Base-by-base conservation (phyloP, 2,113 vertebrate species). In the Gyps fulvus region DNA sequence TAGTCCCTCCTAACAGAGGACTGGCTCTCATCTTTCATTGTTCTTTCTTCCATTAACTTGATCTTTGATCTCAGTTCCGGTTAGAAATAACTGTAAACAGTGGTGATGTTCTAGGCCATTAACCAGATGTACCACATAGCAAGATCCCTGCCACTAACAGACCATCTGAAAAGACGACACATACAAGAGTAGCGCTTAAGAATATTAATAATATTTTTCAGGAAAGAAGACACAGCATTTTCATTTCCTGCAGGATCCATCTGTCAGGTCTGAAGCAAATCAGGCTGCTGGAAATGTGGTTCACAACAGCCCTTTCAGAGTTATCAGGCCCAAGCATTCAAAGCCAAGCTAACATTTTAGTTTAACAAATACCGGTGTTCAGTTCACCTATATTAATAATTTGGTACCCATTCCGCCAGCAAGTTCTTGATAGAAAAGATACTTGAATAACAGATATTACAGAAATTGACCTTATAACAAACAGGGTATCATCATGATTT, bases 21-120 rank as follows among this genome's bases (percentile, higher is more conserved):
- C 29, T 38, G 65, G 27, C 34, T 95, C 74, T 95, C 89, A 43
- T 82, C 80, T 87, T 95, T 74, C 80, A 74, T 36, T 93, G 72
- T 52, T 90, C 89, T 89, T 95, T 92, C 89, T 95, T 95, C 83
- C 83, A 87, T 92, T 95, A 89, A 81, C 83, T 78, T 87, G 76
- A 90, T 87, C 90, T 92, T 95, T 93, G 82, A 88, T 96, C 92
- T 96, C 69, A 69, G 94, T 92, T 95, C 86, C 90, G 79, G 59
- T 79, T 87, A 87, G 73, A 95, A 94, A 82, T 93, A 92, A 84
- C 80, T 87, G n/a, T 78, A 93, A 92, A 89, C 69, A 97, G 29
- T 9, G 63, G 63, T 45, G 47, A 92, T 90, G 71, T 95, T 94
- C 61, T 87, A 86, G 92, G 61, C 80, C 76, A 82, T 81, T 88